Percentiles rank a stretch among this genome's conserved stretches.
phyloP scores from a whole-genome alignment of 2,113 vertebrate genomes.

The Nesospiza acunhae region DNA sequence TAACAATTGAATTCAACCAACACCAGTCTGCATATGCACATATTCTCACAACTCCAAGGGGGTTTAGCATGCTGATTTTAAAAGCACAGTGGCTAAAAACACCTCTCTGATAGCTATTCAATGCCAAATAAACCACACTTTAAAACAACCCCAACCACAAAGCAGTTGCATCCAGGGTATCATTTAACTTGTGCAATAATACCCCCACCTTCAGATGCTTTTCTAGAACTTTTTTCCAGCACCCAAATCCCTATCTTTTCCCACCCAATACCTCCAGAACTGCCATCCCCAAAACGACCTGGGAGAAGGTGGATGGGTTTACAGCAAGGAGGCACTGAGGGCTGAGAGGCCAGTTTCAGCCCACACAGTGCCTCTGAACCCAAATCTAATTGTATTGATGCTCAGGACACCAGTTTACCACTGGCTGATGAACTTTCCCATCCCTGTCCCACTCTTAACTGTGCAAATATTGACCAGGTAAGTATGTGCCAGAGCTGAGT shows the following conservation, averaged over 20 bases:
- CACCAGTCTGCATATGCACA: neutral
- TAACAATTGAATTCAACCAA: neutral
- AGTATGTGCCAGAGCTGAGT: neutral
- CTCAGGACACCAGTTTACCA: neutral
- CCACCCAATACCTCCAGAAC: neutral
- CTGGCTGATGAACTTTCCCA: neutral
- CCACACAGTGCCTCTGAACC: neutral
- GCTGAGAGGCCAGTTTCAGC: neutral
- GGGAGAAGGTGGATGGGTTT: neutral
- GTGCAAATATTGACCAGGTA: neutral
- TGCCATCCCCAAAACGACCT: fast-evolving
- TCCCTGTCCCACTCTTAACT: neutral
- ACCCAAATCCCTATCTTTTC: neutral
- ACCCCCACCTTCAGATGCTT: neutral
- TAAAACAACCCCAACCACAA: neutral
- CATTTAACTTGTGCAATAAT: neutral
- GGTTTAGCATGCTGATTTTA: neutral
- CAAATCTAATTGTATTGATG: neutral
- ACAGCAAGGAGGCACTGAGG: fast-evolving
- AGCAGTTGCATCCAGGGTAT: neutral
- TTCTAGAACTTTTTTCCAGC: neutral
- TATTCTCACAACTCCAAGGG: neutral
- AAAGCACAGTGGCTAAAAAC: neutral
- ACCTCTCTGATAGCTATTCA: neutral
- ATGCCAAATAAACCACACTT: neutral